phyloP scores from a whole-genome alignment of 2,113 vertebrate species.

The Sardina pilchardus region DNA sequence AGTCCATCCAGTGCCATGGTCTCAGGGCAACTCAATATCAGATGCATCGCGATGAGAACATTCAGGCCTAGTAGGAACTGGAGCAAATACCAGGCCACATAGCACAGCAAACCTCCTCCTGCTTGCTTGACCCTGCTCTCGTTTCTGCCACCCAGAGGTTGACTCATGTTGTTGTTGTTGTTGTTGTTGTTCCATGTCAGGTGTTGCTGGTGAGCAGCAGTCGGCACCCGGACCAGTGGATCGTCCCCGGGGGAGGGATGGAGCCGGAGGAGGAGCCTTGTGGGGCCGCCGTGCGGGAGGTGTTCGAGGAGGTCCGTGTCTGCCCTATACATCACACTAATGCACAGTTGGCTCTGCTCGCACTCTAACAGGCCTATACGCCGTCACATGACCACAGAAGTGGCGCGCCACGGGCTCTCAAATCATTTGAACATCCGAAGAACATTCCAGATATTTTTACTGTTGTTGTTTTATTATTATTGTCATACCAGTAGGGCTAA shows the following conservation, averaged over 20 bases:
- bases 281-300: slow-evolving; percentile 88
- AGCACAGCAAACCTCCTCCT: background rate
- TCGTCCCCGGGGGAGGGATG: slow-evolving; percentile 96
- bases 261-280: slow-evolving; percentile 95
- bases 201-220: slow-evolving; percentile 97
- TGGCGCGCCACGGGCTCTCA: background rate
- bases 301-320: slow-evolving; percentile 89
- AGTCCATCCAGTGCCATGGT: background rate
- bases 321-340: background rate
- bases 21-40: background rate
- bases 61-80: background rate
- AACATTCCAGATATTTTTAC: too few species aligned
- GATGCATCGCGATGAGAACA: background rate
- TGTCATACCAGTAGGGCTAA: too few species aligned
- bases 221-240: slow-evolving; percentile 96
- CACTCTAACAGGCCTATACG: too few species aligned
- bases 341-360: too few species aligned
- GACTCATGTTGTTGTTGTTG: background rate
- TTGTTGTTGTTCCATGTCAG: slow-evolving; percentile 58
- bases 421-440: background rate
- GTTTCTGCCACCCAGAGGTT: background rate
- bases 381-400: background rate
- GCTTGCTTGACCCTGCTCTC: background rate
- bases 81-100: slow-evolving; percentile 16
- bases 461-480: too few species aligned